These are phyloP conservation scores for Ischnus inquisitorius DNA, from an alignment of 2,888 invertebrate genomes.

Conservation along the genomic window DNA sequence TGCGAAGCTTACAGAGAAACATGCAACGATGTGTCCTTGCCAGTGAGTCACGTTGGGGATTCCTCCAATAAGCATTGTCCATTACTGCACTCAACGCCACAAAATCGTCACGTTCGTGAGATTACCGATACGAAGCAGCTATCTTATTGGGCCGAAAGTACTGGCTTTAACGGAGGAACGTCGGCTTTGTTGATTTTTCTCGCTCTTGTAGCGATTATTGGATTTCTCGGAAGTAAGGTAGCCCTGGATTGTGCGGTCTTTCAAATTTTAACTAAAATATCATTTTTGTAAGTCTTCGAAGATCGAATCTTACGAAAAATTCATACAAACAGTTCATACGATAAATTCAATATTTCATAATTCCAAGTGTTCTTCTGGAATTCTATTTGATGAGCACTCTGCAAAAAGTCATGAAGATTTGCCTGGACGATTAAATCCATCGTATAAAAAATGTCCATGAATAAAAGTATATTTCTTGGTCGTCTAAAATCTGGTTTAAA, in stretches of 20 bases:
- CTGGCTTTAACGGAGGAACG: slow-evolving; percentile 17
- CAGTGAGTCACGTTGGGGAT: not conserved
- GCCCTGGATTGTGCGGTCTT: not conserved
- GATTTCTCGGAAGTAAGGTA: slow-evolving; percentile 18
- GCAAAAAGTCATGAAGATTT: too few species aligned
- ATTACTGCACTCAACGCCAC: not conserved
- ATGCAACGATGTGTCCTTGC: slow-evolving; percentile 33
- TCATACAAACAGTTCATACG: too few species aligned
- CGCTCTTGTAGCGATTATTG: slow-evolving; percentile 28
- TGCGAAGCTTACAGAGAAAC: slow-evolving; percentile 55
- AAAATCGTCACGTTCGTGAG: slow-evolving; percentile 51
- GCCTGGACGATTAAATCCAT: too few species aligned
- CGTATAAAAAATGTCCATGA: not conserved
- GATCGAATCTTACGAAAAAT: too few species aligned
- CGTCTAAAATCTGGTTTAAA: not conserved
- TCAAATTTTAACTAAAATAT: too few species aligned
- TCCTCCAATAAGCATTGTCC: slow-evolving; percentile 12
- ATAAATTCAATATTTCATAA: too few species aligned
- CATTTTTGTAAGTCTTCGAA: too few species aligned
- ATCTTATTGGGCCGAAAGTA: slow-evolving; percentile 2
- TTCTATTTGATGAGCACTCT: too few species aligned
- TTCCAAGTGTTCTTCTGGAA: too few species aligned
- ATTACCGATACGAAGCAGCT: not conserved
- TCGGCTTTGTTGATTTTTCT: not conserved
- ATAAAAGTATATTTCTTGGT: not conserved